Percentiles rank a stretch among this genome's conserved stretches.
phyloP scores from a whole-genome alignment of 2,113 vertebrate genomes.

The Psilopsiagon aymara region DNA sequence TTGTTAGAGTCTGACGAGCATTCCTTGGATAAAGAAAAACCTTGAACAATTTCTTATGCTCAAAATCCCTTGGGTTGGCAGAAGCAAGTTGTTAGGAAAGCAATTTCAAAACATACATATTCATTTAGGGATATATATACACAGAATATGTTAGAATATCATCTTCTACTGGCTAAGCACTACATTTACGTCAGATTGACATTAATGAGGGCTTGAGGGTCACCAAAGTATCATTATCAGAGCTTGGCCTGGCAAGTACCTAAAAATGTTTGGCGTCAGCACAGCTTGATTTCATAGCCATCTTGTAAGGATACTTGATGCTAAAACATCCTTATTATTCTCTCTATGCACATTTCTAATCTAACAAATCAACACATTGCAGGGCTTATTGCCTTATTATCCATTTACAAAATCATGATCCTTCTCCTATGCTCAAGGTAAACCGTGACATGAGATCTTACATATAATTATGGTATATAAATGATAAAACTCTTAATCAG shows the following conservation, averaged over 20 bases:
- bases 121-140: conserved; percentile 26
- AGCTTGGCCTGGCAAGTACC: conserved; percentile 19
- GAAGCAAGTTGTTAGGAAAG: conserved; percentile 23
- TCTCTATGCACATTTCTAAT: background rate
- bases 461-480: conserved; percentile 26
- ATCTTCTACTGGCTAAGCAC: background rate
- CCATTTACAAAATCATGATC: conserved; percentile 31
- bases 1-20: background rate
- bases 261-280: conserved; percentile 35
- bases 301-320: background rate
- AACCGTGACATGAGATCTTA: conserved; percentile 12
- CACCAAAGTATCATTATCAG: conserved; percentile 15
- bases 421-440: conserved; percentile 39
- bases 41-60: background rate
- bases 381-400: conserved; percentile 14
- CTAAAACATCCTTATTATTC: background rate
- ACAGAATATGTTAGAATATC: background rate
- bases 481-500: conserved; percentile 39
- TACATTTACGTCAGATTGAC: background rate
- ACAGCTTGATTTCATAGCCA: background rate
- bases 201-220: conserved; percentile 23
- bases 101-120: conserved; percentile 30
- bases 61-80: conserved; percentile 18
- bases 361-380: conserved; percentile 20
- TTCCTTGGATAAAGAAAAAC: background rate